A percentile compares a stretch with the other conserved stretches of the same genome.
Conservation (phyloP, 2,113 vertebrate species). For the Oreochromis niloticus region DNA sequence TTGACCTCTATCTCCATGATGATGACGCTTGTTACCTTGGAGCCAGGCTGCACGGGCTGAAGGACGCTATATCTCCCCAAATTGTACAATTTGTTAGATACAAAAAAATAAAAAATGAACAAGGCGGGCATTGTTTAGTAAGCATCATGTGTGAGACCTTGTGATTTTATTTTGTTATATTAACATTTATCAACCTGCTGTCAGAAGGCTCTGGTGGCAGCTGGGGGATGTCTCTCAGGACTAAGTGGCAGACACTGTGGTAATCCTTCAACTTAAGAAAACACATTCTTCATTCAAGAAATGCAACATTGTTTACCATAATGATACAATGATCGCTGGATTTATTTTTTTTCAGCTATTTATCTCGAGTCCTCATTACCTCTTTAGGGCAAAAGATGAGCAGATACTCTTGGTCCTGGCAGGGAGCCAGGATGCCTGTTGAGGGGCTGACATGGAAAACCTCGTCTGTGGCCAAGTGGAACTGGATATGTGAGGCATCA, state of each 20-base stretch:
- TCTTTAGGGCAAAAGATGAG: constrained; percentile 81
- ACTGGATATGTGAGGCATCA: constrained; percentile 50
- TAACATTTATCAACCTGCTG: constrained; percentile 38
- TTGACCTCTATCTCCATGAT: constrained; percentile 87
- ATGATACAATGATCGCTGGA: not conserved
- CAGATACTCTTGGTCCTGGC: constrained; percentile 75
- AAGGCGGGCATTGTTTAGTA: not conserved
- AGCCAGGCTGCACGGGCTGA: constrained; percentile 16
- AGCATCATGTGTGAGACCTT: not conserved
- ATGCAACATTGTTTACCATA: accelerated
- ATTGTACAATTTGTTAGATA: not conserved
- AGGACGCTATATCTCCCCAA: constrained; percentile 45
- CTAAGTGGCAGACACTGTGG: constrained; percentile 84
- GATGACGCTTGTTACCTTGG: constrained; percentile 63
- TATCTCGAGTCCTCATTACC: constrained; percentile 56
- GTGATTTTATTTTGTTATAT: not conserved
- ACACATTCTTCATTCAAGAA: not conserved
- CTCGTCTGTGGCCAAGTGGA: constrained; percentile 59
- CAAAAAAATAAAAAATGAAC: not conserved
- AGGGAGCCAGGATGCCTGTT: constrained; percentile 73
- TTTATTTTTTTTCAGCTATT: accelerated
- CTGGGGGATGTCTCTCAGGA: constrained; percentile 76
- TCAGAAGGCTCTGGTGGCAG: constrained; percentile 34
- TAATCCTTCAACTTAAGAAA: constrained; percentile 76
- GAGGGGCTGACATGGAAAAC: constrained; percentile 79